Base-by-base conservation (phyloP, 2,888 invertebrate genomes). In the Maniola hyperantus region DNA sequence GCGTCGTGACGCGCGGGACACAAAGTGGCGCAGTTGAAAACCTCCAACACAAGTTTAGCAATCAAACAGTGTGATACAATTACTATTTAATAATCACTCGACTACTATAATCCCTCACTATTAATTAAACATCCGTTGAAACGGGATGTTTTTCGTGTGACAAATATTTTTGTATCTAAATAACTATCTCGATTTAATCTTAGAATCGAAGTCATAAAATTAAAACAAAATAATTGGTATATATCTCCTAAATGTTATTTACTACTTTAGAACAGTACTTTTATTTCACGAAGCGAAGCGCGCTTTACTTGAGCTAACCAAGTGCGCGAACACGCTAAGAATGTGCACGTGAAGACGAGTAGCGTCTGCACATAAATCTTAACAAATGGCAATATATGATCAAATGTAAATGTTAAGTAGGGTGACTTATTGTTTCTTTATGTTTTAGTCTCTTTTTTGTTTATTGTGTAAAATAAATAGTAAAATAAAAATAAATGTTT, bases 1-100 rank as follows among this genome's bases (percentile, higher is more conserved):
- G 73, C 74, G 76, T 76, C 77, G 79, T 77, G 77, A 76, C 78
- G 77, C 74, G 72, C 72, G 74, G 74, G 73, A 76, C 77, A 74
- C 75, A 60, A 63, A 66, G 73, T 73, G 75, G 71, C 71, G 71
- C 69, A 66, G 71, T 72, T 70, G 60, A 44, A 68, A 67, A 44
- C 44, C 51, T 44, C 20, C 55, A 34, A 15, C 10, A 26, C 34
- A 42, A 53, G 53, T 33, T 11, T n/a, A 33, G 26, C 7, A 44
- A 18, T 18, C 34, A 44, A 39, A 76, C 76, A 76, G 8, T 33
- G 11, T 51, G 6, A 51, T 13, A 51, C 11, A 33, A 44, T 13
- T 18, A 18, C 0, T 48, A 18, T 48, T 48, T 18, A 15, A 54
- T 36, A 53, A 50, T 33, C 33, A 33, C 51, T 2, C 48, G 18